Evolutionary conservation across 1,140 invertebrate genomes (phyloP).

Genomic region (Campoletis sonorensis): DNA sequence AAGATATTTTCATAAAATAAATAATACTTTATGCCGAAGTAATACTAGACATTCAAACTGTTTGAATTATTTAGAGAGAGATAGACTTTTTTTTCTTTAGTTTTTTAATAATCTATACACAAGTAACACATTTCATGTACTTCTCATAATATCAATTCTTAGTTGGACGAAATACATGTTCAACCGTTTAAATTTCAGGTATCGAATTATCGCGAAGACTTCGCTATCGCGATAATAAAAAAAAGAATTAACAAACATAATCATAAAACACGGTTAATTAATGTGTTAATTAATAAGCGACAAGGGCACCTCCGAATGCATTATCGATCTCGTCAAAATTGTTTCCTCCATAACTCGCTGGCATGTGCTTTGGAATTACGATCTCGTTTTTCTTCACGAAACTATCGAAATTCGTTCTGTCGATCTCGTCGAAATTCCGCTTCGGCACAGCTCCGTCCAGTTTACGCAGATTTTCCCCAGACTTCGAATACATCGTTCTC

Average conservation of each 20-base stretch:
- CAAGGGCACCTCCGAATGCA: constrained; percentile 67
- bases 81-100: neutral
- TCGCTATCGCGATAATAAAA: neutral
- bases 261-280: neutral
- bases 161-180: neutral
- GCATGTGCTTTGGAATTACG: neutral
- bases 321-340: constrained; percentile 82
- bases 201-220: neutral
- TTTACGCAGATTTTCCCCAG: constrained; percentile 40
- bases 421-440: constrained; percentile 79
- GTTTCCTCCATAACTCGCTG: constrained; percentile 32
- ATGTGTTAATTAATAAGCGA: neutral
- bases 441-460: constrained; percentile 62
- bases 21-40: neutral
- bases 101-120: neutral
- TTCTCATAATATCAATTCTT: neutral
- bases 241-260: no score
- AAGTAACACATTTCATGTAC: neutral
- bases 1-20: neutral
- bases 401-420: constrained; percentile 76
- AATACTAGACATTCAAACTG: neutral
- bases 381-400: constrained; percentile 73
- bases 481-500: constrained; percentile 6
- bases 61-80: neutral
- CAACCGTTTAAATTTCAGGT: neutral